These are phyloP conservation scores for Staurois parvus DNA, from an alignment of 2,797 vertebrate species.

Conservation along the genomic window DNA sequence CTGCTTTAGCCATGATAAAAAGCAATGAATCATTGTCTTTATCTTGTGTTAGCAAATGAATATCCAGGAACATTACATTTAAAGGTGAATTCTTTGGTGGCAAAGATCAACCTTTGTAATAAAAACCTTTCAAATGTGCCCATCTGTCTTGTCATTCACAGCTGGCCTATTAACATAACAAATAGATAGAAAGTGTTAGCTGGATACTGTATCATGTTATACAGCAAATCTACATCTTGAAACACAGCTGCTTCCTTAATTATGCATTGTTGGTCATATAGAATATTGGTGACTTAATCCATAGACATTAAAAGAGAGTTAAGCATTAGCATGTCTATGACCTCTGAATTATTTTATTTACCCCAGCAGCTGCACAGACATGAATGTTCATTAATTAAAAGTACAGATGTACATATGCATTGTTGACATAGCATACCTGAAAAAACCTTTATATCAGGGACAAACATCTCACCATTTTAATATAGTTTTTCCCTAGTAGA, in stretches of 20 bases:
- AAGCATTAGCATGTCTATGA: no score
- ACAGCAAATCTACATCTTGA: not conserved
- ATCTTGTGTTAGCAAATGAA: slow-evolving; percentile 30
- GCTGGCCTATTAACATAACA: slow-evolving; percentile 7
- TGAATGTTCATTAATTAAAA: no score
- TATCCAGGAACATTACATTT: slow-evolving; percentile 33
- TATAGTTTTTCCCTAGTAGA: no score
- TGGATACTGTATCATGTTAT: slow-evolving; percentile 7
- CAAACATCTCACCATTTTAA: no score
- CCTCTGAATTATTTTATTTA: no score
- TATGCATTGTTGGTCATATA: not conserved
- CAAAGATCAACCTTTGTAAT: slow-evolving; percentile 21
- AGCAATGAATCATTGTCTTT: slow-evolving; percentile 43
- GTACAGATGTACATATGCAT: no score
- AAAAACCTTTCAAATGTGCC: slow-evolving; percentile 13
- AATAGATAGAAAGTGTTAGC: slow-evolving; percentile 6
- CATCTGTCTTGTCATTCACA: slow-evolving; percentile 42
- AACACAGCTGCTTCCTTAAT: not conserved
- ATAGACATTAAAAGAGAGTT: no score
- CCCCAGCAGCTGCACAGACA: no score
- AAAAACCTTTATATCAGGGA: no score
- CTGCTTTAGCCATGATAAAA: not conserved
- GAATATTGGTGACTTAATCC: no score
- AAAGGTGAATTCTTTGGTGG: slow-evolving; percentile 28
- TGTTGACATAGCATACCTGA: no score